Base-by-base conservation (phyloP, 1,140 invertebrate species). In the Gonioctena quinquepunctata region DNA sequence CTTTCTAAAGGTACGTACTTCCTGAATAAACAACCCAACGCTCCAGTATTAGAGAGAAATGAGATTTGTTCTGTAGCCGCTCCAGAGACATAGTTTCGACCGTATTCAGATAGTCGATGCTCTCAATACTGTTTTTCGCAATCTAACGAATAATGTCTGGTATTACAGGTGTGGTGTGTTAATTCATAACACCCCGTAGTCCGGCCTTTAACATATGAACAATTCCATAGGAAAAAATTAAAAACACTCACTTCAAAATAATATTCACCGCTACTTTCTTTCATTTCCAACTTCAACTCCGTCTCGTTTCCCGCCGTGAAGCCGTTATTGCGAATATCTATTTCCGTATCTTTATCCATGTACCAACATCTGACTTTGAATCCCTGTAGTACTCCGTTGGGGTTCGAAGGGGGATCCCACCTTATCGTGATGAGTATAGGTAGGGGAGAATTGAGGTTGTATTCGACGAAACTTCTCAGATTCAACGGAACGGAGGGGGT, bases 351-450 rank as follows among this genome's bases (percentile, higher is more conserved):
- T 1, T 83, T 80, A 27, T 84, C 74, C 2, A 81, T 71, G 48
- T 84, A 85, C 90, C 91, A 93, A 80, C 89, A 93, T 25, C 87
- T 86, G 1, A 93, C 87, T 68, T 87, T 87, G 83, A 94, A 96
- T 0, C 89, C 90, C 71, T 85, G 84, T 19, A 96, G 87, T 1
- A 91, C 77, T 4, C 94, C 94, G 80, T 95, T 95, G 0, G 89
- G 84, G 59, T 87, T 85, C 57, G 85, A 73, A 0, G 94, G 95
- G 0, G 86, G 79, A 77, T 91, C 87, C 96, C 96, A 98, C 23
- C 95, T 89, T 68, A 92, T 89, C 62, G 87, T 87, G 78, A n/a
- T 84, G 82, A 13, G 86, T 83, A 18, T 83, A 60, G 1, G 80
- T 75, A 7, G 68, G 62, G 19, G 69, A n/a, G n/a, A 68, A n/a